Percentiles rank a stretch among this genome's conserved stretches.
These are phyloP conservation scores for Aleiodes alternator DNA, from an alignment of 2,888 invertebrate genomes.

Conservation along the genomic window DNA sequence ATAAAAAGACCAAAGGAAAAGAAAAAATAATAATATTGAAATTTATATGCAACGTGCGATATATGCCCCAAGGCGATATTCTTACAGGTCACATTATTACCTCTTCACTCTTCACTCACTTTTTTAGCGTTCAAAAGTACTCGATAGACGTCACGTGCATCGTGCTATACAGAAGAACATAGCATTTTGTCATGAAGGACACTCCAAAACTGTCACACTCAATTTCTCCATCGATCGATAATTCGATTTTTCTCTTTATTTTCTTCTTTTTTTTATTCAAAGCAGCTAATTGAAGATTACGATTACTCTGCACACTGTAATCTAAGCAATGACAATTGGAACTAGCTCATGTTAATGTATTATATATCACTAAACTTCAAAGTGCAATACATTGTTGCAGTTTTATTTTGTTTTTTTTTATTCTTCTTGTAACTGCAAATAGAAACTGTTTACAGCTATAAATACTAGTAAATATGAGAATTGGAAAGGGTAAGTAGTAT, in stretches of 20 bases:
- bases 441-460: not conserved
- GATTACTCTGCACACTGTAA: not conserved
- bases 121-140: not conserved
- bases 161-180: conserved; percentile 4
- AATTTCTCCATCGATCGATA: conserved; percentile 19
- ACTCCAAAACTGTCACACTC: conserved; percentile 9
- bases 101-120: not conserved
- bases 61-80: conserved; percentile 59
- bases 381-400: conserved; percentile 10
- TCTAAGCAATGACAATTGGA: not conserved
- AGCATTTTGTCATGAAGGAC: conserved; percentile 20
- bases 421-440: conserved; percentile 1
- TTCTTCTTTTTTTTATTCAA: not conserved
- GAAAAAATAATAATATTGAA: conserved; percentile 59
- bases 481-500: not conserved
- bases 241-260: conserved; percentile 2
- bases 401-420: not conserved
- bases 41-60: conserved; percentile 62
- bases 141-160: conserved; percentile 19
- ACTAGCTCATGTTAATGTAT: not conserved
- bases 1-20: not conserved
- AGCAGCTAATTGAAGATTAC: conserved; percentile 15
- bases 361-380: no score
- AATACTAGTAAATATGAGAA: conserved; percentile 2
- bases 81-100: conserved; percentile 14